Conservation (phyloP, 2,113 vertebrate species). For the Solea senegalensis region DNA sequence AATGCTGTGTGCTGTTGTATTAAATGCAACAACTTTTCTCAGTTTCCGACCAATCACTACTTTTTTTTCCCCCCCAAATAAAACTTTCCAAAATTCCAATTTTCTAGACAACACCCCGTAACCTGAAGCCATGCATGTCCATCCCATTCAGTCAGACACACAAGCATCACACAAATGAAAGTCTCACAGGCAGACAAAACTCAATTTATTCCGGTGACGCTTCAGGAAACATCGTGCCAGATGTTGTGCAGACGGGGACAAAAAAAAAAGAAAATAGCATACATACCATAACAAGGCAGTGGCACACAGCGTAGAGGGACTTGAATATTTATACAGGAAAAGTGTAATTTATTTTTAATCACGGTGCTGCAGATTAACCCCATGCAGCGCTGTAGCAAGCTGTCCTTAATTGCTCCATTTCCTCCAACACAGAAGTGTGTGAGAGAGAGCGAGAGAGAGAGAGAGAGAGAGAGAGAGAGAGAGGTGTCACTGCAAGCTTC, state of each 20-base stretch:
- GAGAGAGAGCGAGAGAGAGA: neutral
- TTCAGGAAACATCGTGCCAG: constrained; percentile 76
- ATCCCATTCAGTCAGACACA: constrained; percentile 61
- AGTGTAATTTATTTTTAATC: constrained; percentile 87
- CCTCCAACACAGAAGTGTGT: constrained; percentile 75
- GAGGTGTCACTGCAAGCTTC: constrained; percentile 71
- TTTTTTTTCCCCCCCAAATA: constrained; percentile 17
- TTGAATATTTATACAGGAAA: constrained; percentile 83
- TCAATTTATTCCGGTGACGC: constrained; percentile 78
- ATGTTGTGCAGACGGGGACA: constrained; percentile 72
- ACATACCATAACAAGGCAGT: constrained; percentile 76
- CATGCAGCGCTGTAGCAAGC: constrained; percentile 82
- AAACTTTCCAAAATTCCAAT: constrained; percentile 36
- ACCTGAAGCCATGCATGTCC: constrained; percentile 60
- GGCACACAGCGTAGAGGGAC: constrained; percentile 67
- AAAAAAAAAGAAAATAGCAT: constrained; percentile 67
- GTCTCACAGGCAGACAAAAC: constrained; percentile 68
- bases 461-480: neutral
- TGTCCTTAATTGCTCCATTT: constrained; percentile 87
- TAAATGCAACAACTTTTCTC: neutral
- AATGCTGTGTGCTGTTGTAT: constrained; percentile 1
- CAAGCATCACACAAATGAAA: constrained; percentile 62
- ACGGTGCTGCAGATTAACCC: constrained; percentile 83
- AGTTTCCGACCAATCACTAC: constrained; percentile 13
- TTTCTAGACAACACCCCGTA: constrained; percentile 47